These are phyloP conservation scores for Apogon talboti DNA, from an alignment of 2,797 vertebrate species.

Conservation along the genomic window DNA sequence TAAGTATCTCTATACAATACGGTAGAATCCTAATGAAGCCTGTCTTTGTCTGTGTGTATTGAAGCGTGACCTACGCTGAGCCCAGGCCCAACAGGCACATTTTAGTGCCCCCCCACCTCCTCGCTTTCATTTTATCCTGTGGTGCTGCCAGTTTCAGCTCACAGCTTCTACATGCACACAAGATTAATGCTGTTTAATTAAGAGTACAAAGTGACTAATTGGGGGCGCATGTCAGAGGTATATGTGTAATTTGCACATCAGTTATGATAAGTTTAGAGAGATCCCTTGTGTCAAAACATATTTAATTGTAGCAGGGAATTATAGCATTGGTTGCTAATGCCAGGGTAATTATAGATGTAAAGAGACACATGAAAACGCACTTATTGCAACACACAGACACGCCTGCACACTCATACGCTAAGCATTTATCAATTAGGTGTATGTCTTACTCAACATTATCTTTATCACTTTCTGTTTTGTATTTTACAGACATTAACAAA, in stretches of 20 bases:
- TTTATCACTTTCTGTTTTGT: background rate
- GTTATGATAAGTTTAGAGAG: constrained; percentile 67
- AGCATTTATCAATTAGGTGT: constrained; percentile 2
- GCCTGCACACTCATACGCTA: background rate
- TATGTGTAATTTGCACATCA: constrained; percentile 70
- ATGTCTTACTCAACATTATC: background rate
- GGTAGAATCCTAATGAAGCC: constrained; percentile 29
- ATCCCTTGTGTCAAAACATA: constrained; percentile 65
- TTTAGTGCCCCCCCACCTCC: constrained; percentile 26
- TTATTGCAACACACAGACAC: background rate
- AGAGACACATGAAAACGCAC: constrained; percentile 22
- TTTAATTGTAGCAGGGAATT: constrained; percentile 61
- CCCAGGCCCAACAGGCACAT: constrained; percentile 34
- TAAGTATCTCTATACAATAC: background rate
- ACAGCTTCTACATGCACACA: constrained; percentile 53
- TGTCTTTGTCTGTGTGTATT: constrained; percentile 48
- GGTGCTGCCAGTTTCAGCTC: constrained; percentile 60
- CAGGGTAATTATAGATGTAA: constrained; percentile 51
- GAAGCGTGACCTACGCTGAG: constrained; percentile 49
- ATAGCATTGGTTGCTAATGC: constrained; percentile 57
- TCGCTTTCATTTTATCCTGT: constrained; percentile 59
- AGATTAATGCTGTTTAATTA: constrained; percentile 77
- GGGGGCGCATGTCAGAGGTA: constrained; percentile 66
- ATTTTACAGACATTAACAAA: too few species aligned
- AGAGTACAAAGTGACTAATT: constrained; percentile 73